Evolutionary conservation across 2,113 vertebrate species (phyloP), one percentile per base, ranked within the genome.

Genomic region (Abramis brama): DNA sequence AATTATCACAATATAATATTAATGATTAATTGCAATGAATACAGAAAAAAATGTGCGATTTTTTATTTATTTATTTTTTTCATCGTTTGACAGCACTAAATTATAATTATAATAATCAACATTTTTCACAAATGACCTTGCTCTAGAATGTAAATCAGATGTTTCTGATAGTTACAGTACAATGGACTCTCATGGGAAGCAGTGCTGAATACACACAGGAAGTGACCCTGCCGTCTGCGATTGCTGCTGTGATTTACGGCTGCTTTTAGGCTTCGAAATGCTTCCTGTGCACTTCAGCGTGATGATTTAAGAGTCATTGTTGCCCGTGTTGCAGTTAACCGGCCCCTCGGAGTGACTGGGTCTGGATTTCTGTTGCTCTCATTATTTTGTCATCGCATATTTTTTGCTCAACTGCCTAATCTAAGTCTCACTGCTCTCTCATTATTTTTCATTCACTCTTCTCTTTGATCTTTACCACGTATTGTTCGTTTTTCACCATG

Each of bases 241-340:
- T 66, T 1, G 19, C 71, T 23, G 27, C 27, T 78, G 39, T 88
- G 66, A 86, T 88, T 88, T 83, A 68, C 64, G 21, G 33, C 57
- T 47, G 23, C 85, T 87, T 66, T 71, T 74, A 85, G 12, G 27
- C 79, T 50, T 6, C 71, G 60, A 79, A 85, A 71, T 82, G 39
- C 80, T 85, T 88, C 59, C 80, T 82, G 66, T 83, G 73, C 83
- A 76, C 52, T 82, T 90, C 84, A 80, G 73, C 45, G 6, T 36
- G n/a, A 50, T 79, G 85, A 87, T 86, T 87, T 76, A 87, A 82
- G 55, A 68, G 76, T 74, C 39, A 30, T 73, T 85, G 83, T 83
- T 83, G 60, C 43, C 83, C 17, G 50, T 43, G 15, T 68, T 76
- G 23, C 66, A 88, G 50, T 90, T 87, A 79, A 76, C 55, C 55